These are phyloP conservation scores for Mimas tiliae DNA, from an alignment of 2,888 invertebrate species.

Conservation along the genomic window DNA sequence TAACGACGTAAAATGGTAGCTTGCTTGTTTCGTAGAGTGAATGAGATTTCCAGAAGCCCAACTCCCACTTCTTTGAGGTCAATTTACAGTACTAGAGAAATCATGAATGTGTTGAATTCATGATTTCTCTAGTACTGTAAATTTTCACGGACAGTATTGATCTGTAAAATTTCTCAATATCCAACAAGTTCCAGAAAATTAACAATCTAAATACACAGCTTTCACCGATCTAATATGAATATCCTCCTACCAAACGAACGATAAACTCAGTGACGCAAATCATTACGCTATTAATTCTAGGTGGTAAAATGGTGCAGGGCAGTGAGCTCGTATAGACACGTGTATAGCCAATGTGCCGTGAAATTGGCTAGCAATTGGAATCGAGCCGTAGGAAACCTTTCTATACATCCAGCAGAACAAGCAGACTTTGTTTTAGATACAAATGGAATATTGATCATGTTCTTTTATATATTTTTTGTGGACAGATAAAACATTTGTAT, in stretches of 20 bases:
- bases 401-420: not conserved
- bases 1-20: no score
- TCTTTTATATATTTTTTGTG: not conserved
- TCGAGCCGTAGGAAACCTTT: constrained; percentile 24
- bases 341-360: constrained; percentile 34
- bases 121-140: no score
- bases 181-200: no score
- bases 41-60: no score
- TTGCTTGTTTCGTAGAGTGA: no score
- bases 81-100: no score
- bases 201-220: no score
- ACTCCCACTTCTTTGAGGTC: no score
- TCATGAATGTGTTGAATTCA: no score
- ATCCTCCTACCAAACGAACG: not conserved
- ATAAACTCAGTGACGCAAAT: constrained; percentile 6
- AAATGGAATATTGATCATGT: not conserved
- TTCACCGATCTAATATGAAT: not conserved
- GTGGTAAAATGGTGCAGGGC: constrained; percentile 22
- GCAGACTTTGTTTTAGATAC: not conserved
- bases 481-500: no score
- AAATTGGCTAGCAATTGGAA: constrained; percentile 35
- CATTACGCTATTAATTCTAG: constrained; percentile 15
- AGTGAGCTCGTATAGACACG: constrained; percentile 24
- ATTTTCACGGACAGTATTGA: no score
- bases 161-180: no score